Conservation (phyloP, 2,888 invertebrate genomes). For the Sceliomorpha sp. region DNA sequence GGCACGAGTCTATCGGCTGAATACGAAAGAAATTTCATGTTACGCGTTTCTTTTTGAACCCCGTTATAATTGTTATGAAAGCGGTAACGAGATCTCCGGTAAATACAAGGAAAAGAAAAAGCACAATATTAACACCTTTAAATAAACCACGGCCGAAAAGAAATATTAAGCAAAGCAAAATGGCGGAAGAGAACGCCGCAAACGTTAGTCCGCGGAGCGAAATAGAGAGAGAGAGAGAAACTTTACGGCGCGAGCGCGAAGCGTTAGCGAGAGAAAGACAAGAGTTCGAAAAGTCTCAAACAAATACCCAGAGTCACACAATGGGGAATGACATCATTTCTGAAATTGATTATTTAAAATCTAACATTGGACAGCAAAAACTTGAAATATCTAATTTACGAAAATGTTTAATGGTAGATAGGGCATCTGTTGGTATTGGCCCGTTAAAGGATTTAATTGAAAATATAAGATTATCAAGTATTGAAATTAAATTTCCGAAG, state of each 20-base stretch:
- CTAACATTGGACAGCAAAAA: not conserved
- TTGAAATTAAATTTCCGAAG: conserved; percentile 6
- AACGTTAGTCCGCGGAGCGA: no score
- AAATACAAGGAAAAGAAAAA: no score
- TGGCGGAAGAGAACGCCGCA: no score
- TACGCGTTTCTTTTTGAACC: no score
- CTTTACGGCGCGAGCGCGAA: not conserved
- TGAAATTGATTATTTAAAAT: not conserved
- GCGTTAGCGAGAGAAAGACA: not conserved
- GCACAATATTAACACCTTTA: no score
- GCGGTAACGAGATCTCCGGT: no score
- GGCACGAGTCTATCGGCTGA: no score
- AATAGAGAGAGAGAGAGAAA: not conserved
- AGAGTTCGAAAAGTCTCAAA: not conserved
- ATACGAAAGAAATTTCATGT: no score
- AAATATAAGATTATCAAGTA: conserved; percentile 11
- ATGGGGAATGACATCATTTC: not conserved
- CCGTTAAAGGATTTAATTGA: no score
- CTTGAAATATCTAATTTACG: not conserved
- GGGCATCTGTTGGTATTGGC: not conserved
- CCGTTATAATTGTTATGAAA: no score
- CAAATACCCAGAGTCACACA: not conserved
- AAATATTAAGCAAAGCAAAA: no score
- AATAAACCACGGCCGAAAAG: no score
- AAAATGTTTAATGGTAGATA: not conserved